These are phyloP conservation scores for Leucoraja ocellata DNA, from an alignment of 2,797 vertebrate species.

Conservation along the genomic window DNA sequence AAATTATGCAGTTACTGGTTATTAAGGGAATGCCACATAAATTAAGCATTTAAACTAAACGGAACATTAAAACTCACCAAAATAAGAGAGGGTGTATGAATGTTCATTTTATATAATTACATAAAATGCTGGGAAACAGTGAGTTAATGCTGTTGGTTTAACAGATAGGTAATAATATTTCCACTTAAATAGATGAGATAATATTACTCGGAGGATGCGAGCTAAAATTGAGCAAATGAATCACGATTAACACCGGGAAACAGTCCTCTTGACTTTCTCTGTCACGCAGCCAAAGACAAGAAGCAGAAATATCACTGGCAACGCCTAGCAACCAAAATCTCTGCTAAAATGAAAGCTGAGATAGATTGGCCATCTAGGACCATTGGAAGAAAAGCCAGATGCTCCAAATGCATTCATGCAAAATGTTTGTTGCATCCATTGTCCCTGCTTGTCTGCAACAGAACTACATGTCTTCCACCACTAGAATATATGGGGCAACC, in stretches of 20 bases:
- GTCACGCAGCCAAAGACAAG: conserved; percentile 1
- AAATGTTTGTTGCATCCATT: background rate
- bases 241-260: conserved; percentile 20
- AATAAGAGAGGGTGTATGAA: background rate
- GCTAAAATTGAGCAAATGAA: conserved; percentile 24
- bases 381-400: background rate
- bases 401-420: background rate
- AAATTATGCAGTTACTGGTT: background rate
- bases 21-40: background rate
- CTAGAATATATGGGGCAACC: background rate
- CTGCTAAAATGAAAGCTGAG: background rate
- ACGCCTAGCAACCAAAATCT: background rate
- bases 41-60: background rate
- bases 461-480: background rate
- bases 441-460: background rate
- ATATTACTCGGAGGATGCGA: background rate
- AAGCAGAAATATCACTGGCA: background rate
- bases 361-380: background rate
- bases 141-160: background rate
- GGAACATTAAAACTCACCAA: background rate
- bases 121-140: background rate
- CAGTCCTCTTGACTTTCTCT: background rate
- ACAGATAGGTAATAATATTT: background rate
- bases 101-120: background rate
- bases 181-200: background rate